Evolutionary conservation across 2,888 invertebrate species (phyloP), one percentile per base, ranked within the genome.

Genomic region (Apamea anceps): DNA sequence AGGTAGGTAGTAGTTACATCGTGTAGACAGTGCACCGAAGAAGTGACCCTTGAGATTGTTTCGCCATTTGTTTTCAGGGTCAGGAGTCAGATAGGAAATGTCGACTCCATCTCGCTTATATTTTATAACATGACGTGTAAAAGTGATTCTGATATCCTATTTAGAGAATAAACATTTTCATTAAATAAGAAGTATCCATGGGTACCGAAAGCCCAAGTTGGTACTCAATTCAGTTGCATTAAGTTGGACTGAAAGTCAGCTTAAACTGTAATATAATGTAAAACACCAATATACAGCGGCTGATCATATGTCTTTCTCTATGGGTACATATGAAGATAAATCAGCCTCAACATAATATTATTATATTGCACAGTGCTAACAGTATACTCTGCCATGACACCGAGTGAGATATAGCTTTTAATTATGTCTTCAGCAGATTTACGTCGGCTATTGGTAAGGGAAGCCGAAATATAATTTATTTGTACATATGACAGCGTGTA

Each of bases 341-440:
- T 72, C 62, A 68, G n/a, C 21, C 51, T n/a, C 18, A 18, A 85
- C 51, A 65, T 72, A 65, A 66, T 45, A 54, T 62, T 80, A 68
- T 32, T 80, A 80, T 54, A 72, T 80, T n/a, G 80, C 85, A 54
- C 37, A 60, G 72, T 70, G 68, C 54, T 70, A 72, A 60, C 51
- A 71, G 63, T 54, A 70, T 79, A 48, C 54, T 54, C 37, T 63
- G 15, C 37, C 62, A 63, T 63, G 85, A 85, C 80, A 82, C 81
- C 67, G 28, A 68, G 63, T 85, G 74, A 83, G 72, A 75, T 72
- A 84, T 75, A 76, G 76, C 65, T 70, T 76, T 73, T 76, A 84
- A 84, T 86, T 76, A 81, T 75, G 45, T 80, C 73, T 80, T 72
- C 37, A 37, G 62, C 32, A 57, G 86, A 86, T 86, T 83, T 83